Evolutionary conservation across 1,140 invertebrate species (phyloP), one percentile per base, ranked within the genome.

Genomic region (Sycophila sp.): DNA sequence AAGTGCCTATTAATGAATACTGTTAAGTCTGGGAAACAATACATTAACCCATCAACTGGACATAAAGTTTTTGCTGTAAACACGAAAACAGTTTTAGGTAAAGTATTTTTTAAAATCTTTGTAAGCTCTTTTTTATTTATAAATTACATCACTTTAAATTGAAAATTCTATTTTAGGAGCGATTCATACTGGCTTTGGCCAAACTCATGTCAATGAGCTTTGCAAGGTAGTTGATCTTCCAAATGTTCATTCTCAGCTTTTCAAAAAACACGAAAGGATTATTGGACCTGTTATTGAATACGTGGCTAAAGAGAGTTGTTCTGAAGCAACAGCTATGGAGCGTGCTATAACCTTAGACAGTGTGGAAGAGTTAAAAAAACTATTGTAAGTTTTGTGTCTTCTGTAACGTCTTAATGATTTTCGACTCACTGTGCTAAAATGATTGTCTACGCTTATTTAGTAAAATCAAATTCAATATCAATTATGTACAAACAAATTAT

Each of bases 361-460:
- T 56, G 19, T 34, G 2, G n/a, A 56, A 56, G 19, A 56, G 34
- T 34, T 56, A 56, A 34, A 56, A 56, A 32, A 56, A 17, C n/a
- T 56, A 8, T 34, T 36, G 30, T 19, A 17, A 56, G 30, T 34
- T 15, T 34, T 24, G 11, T 26, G n/a, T n/a, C n/a, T n/a, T n/a
- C n/a, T n/a, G n/a, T n/a, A n/a, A n/a, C n/a, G n/a, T n/a, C n/a
- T n/a, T n/a, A n/a, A n/a, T n/a, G n/a, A n/a, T n/a, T n/a, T n/a
- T n/a, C n/a, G n/a, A n/a, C n/a, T n/a, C n/a, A n/a, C n/a, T n/a
- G n/a, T n/a, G n/a, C n/a, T n/a, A n/a, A n/a, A n/a, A n/a, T n/a
- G n/a, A n/a, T n/a, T n/a, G n/a, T n/a, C n/a, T n/a, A n/a, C n/a
- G n/a, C n/a, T n/a, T n/a, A n/a, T n/a, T n/a, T n/a, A n/a, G n/a